Base-by-base conservation (phyloP, 2,113 vertebrate species). In the Dipodomys spectabilis region DNA sequence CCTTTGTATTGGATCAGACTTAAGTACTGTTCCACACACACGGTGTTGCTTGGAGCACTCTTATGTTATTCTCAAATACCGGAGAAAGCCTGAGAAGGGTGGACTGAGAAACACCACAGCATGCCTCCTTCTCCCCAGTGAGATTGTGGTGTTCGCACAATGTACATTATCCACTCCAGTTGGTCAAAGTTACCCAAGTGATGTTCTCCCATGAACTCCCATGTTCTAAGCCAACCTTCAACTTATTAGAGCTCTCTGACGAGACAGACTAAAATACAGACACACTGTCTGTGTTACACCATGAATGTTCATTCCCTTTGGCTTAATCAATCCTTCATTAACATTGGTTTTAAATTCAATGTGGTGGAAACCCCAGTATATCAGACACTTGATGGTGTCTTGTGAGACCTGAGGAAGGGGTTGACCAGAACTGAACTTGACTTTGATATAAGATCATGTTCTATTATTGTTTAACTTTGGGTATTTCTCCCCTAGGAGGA, bases 401-500 rank as follows among this genome's bases (percentile, higher is more conserved):
- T 78, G 96, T 94, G 86, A 93, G 88, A 23, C 95, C 65, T 96
- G 39, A 96, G 93, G 91, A 95, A 94, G 74, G 83, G 90, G 93
- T 93, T 95, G 94, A 91, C 95, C 93, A 93, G 95, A 90, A 97
- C 85, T 73, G 93, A 97, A 89, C 77, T 86, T 98, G 94, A 97
- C 86, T 92, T 95, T 97, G 93, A 92, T 96, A 95, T 69, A 97
- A 83, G 96, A 95, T 95, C 83, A 85, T 97, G 39, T 97, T 98
- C 96, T 96, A 96, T 97, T 97, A 82, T 97, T 97, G 84, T 97
- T 97, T 96, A 82, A 91, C 68, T 97, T 96, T 94, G 92, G 81
- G 93, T 97, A 97, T 95, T 98, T 98, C 92, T 97, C 98, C 97
- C 97, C 89, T 96, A 96, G 97, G 96, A 97, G 89, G 97, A 97